Percentiles rank a stretch among this genome's conserved stretches.
Evolutionary conservation across 2,888 invertebrate species (phyloP).

Genomic region (Andrena camellia): DNA sequence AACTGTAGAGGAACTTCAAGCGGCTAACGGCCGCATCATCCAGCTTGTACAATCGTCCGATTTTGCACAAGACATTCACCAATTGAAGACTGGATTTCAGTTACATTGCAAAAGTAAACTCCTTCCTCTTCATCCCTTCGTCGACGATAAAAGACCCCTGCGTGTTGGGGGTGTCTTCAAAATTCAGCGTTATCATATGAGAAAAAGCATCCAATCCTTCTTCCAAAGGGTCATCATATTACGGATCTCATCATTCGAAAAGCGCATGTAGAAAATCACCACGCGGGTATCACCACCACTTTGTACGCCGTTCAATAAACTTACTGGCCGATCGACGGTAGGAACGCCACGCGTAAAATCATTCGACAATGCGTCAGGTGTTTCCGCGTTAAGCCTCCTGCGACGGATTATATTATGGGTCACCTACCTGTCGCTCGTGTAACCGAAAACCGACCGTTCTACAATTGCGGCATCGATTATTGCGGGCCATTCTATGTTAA

Average conservation of each 20-base stretch:
- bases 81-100: neutral
- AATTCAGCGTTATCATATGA: neutral
- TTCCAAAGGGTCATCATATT: neutral
- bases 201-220: neutral
- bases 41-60: neutral
- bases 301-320: slow-evolving; percentile 44
- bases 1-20: neutral
- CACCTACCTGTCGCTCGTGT: too few relatives aligned
- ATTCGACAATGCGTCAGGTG: too few relatives aligned
- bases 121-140: neutral
- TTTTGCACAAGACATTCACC: neutral
- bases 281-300: slow-evolving; percentile 40
- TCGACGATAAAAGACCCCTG: neutral
- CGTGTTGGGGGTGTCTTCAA: neutral
- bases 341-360: too few relatives aligned
- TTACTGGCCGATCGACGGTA: too few relatives aligned
- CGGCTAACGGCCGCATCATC: neutral
- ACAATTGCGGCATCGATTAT: neutral
- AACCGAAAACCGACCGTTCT: too few relatives aligned
- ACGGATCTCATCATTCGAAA: neutral
- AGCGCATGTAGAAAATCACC: too few relatives aligned
- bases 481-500: neutral
- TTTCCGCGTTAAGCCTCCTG: too few relatives aligned
- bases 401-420: too few relatives aligned
- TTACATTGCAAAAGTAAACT: neutral